These are phyloP conservation scores for Colletes collaris DNA, from an alignment of 2,888 invertebrate genomes.

Conservation along the genomic window DNA sequence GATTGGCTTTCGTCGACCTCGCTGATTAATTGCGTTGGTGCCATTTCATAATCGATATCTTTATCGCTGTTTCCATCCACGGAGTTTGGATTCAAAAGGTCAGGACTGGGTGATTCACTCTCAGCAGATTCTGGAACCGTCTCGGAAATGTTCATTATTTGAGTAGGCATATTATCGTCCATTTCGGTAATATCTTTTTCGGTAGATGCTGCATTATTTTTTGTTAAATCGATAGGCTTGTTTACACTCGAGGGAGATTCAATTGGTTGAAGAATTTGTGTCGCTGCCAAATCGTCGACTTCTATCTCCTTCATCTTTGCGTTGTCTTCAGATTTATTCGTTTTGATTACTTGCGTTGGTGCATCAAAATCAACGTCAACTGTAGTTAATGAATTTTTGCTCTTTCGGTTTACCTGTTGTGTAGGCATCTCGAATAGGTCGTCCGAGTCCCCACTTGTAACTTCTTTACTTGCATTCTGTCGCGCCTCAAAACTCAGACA, in stretches of 20 bases:
- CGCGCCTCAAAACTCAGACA: not conserved
- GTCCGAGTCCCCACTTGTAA: conserved; percentile 51
- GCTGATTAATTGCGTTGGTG: conserved; percentile 58
- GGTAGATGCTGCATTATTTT: not conserved
- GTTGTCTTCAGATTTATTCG: not conserved
- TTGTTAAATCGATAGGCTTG: not conserved
- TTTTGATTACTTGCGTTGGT: not conserved
- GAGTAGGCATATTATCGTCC: conserved; percentile 41
- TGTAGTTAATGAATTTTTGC: not conserved
- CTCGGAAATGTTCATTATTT: conserved; percentile 31
- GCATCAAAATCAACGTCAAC: not conserved
- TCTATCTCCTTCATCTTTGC: not conserved
- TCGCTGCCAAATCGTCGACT: not conserved
- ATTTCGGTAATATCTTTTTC: conserved; percentile 32
- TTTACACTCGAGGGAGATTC: not conserved
- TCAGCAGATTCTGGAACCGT: not conserved
- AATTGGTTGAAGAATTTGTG: conserved; percentile 28
- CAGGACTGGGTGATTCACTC: not conserved
- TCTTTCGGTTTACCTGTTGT: conserved; percentile 16
- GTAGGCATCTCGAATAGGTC: conserved; percentile 56
- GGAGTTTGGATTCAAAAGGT: not conserved
- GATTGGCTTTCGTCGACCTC: conserved; percentile 8
- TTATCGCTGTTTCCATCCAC: conserved; percentile 16
- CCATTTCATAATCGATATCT: conserved; percentile 62
- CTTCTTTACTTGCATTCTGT: not conserved